Evolutionary conservation across 92 coral and sea anemone genomes (phyloP), one percentile per base, ranked within the genome.

Genomic region (Paragorgia papillata): DNA sequence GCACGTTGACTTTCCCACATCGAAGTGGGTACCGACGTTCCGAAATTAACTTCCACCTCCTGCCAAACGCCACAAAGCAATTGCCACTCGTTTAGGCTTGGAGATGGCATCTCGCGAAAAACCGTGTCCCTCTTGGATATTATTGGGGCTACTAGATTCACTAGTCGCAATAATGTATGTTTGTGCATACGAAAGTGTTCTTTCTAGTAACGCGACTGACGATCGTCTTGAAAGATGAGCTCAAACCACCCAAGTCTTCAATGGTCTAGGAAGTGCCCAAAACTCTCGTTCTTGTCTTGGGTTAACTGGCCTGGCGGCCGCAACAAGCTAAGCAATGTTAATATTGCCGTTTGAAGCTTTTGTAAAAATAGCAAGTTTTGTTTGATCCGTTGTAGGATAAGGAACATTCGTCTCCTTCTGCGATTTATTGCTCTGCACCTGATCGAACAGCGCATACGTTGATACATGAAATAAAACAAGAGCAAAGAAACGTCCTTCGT

Each of bases 181-280:
- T 88, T 84, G 27, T 56, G 32, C 88, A 88, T 84, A 15, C 88
- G 75, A 57, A 84, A 88, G 67, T 75, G 88, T 39, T 88, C 87
- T 58, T 88, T 85, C 89, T 87, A 88, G 63, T 85, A 85, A n/a
- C 79, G 56, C 19, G 85, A 55, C 63, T 83, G 91, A 49, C 61
- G 53, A 40, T 77, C 50, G 83, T 81, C 87, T 19, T 56, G 43
- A 60, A 73, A 75, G 20, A 60, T 80, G 27, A 79, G 22, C 50
- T 87, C 88, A 56, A 83, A 83, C 90, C 84, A 86, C 18, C 90
- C 87, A 40, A 81, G 37, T 24, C 54, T 37, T 4, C 4, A 4
- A 41, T 57, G 80, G 85, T 21, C 83, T 69, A 62, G 61, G 82
- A 32, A 85, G 67, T 29, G 37, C 54, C 89, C 83, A 85, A 26